phyloP scores from a whole-genome alignment of 2,797 vertebrate genomes.

The Eleutherodactylus coqui region DNA sequence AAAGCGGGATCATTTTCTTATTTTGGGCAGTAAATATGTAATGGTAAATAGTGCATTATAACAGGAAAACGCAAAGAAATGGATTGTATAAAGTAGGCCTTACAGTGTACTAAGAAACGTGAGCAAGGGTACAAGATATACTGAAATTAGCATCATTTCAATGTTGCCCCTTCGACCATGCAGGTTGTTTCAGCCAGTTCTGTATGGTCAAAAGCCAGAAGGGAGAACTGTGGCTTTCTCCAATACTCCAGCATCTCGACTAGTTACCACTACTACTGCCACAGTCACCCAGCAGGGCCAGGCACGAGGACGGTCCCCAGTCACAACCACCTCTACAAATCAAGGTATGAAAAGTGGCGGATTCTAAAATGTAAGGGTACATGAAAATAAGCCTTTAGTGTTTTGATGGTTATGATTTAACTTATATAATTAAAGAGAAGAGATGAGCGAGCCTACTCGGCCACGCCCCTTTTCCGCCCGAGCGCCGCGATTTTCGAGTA shows the following conservation, averaged over 20 bases:
- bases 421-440: background rate
- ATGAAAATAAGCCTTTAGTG: background rate
- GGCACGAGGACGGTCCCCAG: constrained; percentile 78
- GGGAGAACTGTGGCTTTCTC: constrained; percentile 84
- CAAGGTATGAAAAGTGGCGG: constrained; percentile 78
- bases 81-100: background rate
- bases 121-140: background rate
- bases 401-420: too few relatives aligned
- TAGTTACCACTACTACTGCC: constrained; percentile 68
- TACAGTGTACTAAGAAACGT: background rate
- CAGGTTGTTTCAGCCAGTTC: constrained; percentile 90
- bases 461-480: too few relatives aligned
- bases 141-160: background rate
- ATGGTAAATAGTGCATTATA: background rate
- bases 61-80: background rate
- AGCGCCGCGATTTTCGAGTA: too few relatives aligned
- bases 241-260: constrained; percentile 73
- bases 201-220: constrained; percentile 91
- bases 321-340: constrained; percentile 76
- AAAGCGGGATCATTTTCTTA: background rate
- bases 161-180: background rate
- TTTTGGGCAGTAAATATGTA: background rate
- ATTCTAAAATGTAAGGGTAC: background rate
- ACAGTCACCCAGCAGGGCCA: constrained; percentile 75
- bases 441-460: too few relatives aligned